Percentiles rank a stretch among this genome's conserved stretches.
These are phyloP conservation scores for Hecatera dysodea DNA, from an alignment of 2,888 invertebrate species.

Conservation along the genomic window DNA sequence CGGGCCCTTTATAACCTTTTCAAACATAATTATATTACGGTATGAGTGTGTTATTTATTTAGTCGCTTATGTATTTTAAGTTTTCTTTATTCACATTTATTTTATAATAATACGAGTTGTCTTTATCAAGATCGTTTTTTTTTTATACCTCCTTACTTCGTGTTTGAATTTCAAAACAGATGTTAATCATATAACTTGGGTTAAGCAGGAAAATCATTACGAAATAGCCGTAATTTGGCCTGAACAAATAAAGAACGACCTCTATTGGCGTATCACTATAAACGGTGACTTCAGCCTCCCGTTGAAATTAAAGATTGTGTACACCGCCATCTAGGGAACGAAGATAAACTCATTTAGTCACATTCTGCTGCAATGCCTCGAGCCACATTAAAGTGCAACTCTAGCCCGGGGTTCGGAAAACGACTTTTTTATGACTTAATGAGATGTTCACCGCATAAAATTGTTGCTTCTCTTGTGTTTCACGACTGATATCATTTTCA, in stretches of 20 bases:
- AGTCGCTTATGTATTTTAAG: neutral
- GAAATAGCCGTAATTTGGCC: neutral
- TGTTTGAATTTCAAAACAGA: neutral
- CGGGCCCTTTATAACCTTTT: conserved; percentile 49
- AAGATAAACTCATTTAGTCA: conserved; percentile 71
- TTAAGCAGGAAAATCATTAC: neutral
- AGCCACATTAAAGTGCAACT: conserved; percentile 68
- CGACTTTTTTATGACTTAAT: conserved; percentile 54
- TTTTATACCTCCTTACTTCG: neutral
- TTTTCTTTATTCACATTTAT: neutral
- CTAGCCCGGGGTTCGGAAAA: conserved; percentile 58
- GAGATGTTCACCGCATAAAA: conserved; percentile 45
- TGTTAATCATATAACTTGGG: neutral
- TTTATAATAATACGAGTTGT: neutral
- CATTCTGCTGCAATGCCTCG: conserved; percentile 69
- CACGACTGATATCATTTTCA: conserved; percentile 35
- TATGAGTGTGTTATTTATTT: conserved; percentile 31
- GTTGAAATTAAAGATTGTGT: conserved; percentile 56
- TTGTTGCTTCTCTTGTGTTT: conserved; percentile 36
- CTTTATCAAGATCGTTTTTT: neutral
- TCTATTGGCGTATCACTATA: conserved; percentile 62
- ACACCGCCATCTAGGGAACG: conserved; percentile 79
- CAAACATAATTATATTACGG: conserved; percentile 43
- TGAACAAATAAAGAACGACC: conserved; percentile 63
- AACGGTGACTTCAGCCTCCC: conserved; percentile 48